These are phyloP conservation scores for Platysteira castanea DNA, from an alignment of 2,113 vertebrate genomes.

Conservation along the genomic window DNA sequence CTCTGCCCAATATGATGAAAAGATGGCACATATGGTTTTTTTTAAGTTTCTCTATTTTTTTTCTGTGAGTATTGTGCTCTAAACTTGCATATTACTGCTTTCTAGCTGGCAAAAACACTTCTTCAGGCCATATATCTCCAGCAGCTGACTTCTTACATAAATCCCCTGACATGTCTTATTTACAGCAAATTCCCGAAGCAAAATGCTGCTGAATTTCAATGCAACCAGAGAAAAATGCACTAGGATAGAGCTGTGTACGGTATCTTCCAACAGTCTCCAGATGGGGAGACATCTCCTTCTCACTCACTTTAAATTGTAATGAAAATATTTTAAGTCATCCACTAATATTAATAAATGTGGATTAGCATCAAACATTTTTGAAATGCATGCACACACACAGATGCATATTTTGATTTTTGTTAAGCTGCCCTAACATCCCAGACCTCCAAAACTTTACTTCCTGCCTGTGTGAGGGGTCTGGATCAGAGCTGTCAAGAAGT, in stretches of 20 bases:
- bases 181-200: not conserved
- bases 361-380: not conserved
- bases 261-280: not conserved
- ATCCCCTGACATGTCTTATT: not conserved
- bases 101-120: not conserved
- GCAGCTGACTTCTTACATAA: not conserved
- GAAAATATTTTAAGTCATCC: not conserved
- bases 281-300: not conserved
- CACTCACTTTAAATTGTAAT: not conserved
- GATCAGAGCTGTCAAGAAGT: not conserved
- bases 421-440: not conserved
- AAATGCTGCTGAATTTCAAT: not conserved
- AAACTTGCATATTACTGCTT: not conserved
- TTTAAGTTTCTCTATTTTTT: not conserved
- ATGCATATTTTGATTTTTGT: not conserved
- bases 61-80: not conserved
- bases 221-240: not conserved
- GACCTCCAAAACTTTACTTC: not conserved
- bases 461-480: not conserved
- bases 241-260: accelerated
- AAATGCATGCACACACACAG: not conserved
- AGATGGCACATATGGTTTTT: not conserved
- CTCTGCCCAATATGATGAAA: not conserved
- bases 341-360: not conserved
- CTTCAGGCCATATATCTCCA: not conserved